A percentile compares a stretch with the other conserved stretches of the same genome.
Conservation (phyloP, 2,113 vertebrate species). For the Neofelis nebulosa region DNA sequence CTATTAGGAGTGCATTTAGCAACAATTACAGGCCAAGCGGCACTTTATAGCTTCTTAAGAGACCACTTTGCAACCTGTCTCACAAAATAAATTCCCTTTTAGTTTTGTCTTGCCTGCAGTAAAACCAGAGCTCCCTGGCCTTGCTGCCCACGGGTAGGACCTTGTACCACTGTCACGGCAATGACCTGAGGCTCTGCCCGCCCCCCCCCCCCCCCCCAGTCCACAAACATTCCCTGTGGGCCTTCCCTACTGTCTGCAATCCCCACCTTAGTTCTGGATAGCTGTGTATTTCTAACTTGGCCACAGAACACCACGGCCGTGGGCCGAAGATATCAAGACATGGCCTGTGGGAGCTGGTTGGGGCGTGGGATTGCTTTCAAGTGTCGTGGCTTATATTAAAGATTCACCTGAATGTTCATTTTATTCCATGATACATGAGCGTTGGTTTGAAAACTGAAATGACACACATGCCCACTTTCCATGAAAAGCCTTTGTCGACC, state of each 20-base stretch:
- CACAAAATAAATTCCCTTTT: not conserved
- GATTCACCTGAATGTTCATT: not conserved
- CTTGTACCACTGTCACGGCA: rapidly evolving
- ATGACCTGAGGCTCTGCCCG: rapidly evolving
- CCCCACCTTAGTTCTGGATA: not conserved
- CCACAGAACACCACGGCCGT: rapidly evolving
- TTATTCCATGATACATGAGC: not conserved
- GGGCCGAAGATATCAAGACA: not conserved
- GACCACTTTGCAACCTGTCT: not conserved
- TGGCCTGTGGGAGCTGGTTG: rapidly evolving
- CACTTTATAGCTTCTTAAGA: not conserved
- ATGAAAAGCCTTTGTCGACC: not conserved
- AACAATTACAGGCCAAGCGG: not conserved
- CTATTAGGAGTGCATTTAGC: not conserved
- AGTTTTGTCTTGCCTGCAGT: not conserved
- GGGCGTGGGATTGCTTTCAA: not conserved
- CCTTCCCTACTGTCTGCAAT: not conserved
- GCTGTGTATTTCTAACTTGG: rapidly evolving
- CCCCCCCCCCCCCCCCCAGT: not conserved
- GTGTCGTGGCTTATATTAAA: not conserved
- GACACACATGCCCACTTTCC: not conserved
- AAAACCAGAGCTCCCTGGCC: not conserved
- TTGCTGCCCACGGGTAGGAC: not conserved
- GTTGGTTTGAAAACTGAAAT: not conserved
- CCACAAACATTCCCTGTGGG: rapidly evolving